phyloP scores from a whole-genome alignment of 2,888 invertebrate genomes.

The Agrochola macilenta region DNA sequence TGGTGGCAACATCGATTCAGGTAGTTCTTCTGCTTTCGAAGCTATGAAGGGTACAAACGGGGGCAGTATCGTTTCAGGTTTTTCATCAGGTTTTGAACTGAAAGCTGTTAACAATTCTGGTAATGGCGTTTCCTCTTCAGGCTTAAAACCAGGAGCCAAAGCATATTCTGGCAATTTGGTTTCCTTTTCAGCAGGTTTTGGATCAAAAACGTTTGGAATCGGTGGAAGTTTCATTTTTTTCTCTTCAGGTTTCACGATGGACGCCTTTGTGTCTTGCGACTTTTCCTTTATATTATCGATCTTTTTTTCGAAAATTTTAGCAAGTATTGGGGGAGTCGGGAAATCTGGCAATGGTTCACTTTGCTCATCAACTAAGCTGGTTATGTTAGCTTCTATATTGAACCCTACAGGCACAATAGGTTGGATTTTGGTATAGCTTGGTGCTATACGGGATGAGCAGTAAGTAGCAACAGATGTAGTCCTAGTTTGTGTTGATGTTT shows the following conservation, averaged over 20 bases:
- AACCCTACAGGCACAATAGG: conserved; percentile 57
- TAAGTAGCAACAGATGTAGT: conserved; percentile 66
- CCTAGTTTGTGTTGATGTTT: conserved; percentile 77
- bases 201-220: conserved; percentile 40
- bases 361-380: conserved; percentile 58
- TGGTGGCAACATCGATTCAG: background rate
- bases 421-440: conserved; percentile 18
- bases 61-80: conserved; percentile 31
- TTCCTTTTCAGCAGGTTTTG: conserved; percentile 30
- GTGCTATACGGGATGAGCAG: conserved; percentile 36
- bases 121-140: conserved; percentile 31
- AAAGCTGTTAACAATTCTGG: conserved; percentile 40
- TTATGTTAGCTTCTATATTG: conserved; percentile 58
- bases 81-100: conserved; percentile 34
- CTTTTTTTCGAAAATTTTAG: conserved; percentile 23
- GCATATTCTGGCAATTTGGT: conserved; percentile 23
- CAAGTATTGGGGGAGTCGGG: conserved; percentile 27
- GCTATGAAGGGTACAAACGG: conserved; percentile 22
- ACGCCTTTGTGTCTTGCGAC: background rate
- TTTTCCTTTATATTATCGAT: background rate
- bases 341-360: conserved; percentile 34
- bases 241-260: background rate
- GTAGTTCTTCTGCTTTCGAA: conserved; percentile 15
- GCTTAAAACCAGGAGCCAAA: conserved; percentile 9
- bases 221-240: conserved; percentile 39